phyloP scores from a whole-genome alignment of 1,140 invertebrate genomes.

The Camponotus floridanus region DNA sequence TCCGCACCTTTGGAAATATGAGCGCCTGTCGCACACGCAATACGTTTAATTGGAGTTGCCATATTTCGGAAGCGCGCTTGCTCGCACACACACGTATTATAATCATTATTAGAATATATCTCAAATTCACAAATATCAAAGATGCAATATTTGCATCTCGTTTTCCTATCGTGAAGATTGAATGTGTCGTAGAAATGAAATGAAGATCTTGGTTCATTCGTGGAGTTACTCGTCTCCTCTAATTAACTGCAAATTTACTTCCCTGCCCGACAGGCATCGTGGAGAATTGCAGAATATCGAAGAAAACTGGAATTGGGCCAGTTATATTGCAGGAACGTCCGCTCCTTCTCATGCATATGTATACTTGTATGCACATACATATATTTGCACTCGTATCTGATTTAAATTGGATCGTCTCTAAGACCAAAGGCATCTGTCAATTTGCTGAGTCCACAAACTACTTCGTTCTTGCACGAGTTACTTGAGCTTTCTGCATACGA shows the following conservation, averaged over 20 bases:
- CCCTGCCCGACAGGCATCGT: constrained; percentile 10
- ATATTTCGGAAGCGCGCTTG: not conserved
- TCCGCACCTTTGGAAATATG: constrained; percentile 48
- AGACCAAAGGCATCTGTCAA: constrained; percentile 58
- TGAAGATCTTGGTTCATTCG: constrained; percentile 46
- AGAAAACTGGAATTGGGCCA: constrained; percentile 75
- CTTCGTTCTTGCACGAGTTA: constrained; percentile 45
- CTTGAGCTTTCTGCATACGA: constrained; percentile 14
- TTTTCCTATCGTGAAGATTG: constrained; percentile 62
- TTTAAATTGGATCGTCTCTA: constrained; percentile 73
- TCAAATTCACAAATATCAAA: not conserved
- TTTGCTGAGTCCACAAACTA: constrained; percentile 69
- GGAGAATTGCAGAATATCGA: constrained; percentile 59
- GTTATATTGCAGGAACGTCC: constrained; percentile 67
- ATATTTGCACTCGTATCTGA: constrained; percentile 64
- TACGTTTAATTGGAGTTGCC: constrained; percentile 6
- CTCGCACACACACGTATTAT: too few species aligned
- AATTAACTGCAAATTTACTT: constrained; percentile 77
- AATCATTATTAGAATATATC: constrained; percentile 5
- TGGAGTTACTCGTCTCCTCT: constrained; percentile 74
- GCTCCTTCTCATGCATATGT: not conserved
- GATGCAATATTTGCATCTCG: not conserved
- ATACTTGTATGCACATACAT: constrained; percentile 30
- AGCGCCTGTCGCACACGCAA: constrained; percentile 33
- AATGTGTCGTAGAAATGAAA: constrained; percentile 64